phyloP scores from a whole-genome alignment of 2,888 invertebrate species.

The Lypha dubia region DNA sequence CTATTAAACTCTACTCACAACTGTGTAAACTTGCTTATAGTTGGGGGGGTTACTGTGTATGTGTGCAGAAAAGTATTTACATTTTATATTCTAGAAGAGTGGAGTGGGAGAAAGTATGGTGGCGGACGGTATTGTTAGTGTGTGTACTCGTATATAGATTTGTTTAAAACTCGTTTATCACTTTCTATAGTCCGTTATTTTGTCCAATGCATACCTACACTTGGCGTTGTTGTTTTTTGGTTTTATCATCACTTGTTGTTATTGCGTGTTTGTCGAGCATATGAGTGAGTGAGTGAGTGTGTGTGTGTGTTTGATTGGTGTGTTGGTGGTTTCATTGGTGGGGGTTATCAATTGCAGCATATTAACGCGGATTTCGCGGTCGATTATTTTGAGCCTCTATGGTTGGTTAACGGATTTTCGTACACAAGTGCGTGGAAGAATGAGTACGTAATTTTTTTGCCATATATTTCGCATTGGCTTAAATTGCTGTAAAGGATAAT shows the following conservation, averaged over 20 bases:
- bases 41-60: not conserved
- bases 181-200: slow-evolving; percentile 68
- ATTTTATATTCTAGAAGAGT: slow-evolving; percentile 5
- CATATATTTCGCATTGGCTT: slow-evolving; percentile 30
- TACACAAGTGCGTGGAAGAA: slow-evolving; percentile 34
- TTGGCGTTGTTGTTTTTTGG: slow-evolving; percentile 33
- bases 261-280: slow-evolving; percentile 35
- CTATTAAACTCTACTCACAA: slow-evolving; percentile 21
- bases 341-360: slow-evolving; percentile 76
- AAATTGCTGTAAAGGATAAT: slow-evolving; percentile 67
- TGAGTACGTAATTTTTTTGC: slow-evolving; percentile 28
- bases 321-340: slow-evolving; percentile 31
- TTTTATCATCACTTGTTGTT: slow-evolving; percentile 55
- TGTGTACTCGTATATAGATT: slow-evolving; percentile 34
- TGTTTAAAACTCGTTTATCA: slow-evolving; percentile 60
- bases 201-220: slow-evolving; percentile 56
- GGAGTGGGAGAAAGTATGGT: not conserved
- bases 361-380: slow-evolving; percentile 80
- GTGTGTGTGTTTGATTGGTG: slow-evolving; percentile 32
- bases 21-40: not conserved
- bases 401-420: slow-evolving; percentile 72
- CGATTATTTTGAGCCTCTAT: slow-evolving; percentile 77
- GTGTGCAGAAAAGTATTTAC: slow-evolving; percentile 46
- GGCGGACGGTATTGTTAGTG: not conserved
- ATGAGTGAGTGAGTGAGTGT: slow-evolving; percentile 15